These are phyloP conservation scores for Sardinella longiceps DNA, from an alignment of 2,797 vertebrate species.

Conservation along the genomic window DNA sequence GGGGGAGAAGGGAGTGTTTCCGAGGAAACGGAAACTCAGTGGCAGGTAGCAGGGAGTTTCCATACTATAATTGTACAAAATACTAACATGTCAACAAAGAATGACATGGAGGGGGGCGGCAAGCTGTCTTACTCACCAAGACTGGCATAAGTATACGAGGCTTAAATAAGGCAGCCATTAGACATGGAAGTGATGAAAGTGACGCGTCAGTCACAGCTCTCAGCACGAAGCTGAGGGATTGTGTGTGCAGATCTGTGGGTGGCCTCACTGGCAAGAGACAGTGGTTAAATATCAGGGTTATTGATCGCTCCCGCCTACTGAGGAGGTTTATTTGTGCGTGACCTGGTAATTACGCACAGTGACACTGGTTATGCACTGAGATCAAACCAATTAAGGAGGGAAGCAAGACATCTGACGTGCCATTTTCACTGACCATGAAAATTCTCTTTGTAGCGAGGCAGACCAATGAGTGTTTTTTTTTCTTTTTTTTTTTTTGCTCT, in stretches of 20 bases:
- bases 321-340: constrained; percentile 19
- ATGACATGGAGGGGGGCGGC: not conserved
- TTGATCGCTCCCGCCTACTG: not conserved
- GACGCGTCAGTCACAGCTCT: not conserved
- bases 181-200: not conserved
- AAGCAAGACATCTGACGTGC: constrained; percentile 11
- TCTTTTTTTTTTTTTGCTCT: not conserved
- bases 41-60: not conserved
- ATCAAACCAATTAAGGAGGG: constrained; percentile 17
- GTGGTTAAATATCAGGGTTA: constrained; percentile 15
- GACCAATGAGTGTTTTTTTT: not conserved
- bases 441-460: not conserved
- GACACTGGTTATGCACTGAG: not conserved
- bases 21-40: not conserved
- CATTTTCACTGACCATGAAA: constrained; percentile 17
- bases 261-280: not conserved
- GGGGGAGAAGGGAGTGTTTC: not conserved
- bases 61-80: not conserved
- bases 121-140: not conserved
- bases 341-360: constrained; percentile 21
- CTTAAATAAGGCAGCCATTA: not conserved
- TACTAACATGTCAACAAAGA: not conserved
- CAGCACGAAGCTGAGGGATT: not conserved
- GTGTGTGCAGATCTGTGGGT: constrained; percentile 1
- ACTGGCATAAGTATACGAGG: not conserved